Base-by-base conservation (phyloP, 2,113 vertebrate species). In the Rhineura floridana region DNA sequence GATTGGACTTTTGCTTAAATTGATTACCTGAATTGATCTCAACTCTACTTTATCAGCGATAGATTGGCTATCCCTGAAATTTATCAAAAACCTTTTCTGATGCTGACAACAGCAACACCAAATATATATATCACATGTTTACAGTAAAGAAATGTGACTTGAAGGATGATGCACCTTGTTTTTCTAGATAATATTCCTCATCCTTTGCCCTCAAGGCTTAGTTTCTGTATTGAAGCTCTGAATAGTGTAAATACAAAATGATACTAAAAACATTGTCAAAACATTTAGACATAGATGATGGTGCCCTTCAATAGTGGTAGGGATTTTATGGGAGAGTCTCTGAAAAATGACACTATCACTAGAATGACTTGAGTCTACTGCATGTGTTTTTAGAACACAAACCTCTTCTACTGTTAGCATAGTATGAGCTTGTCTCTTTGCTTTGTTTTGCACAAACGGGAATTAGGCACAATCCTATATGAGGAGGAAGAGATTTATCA, bases 141-240 rank as follows among this genome's bases (percentile, higher is more conserved):
- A 96, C 93, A 91, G 94, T 94, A 96, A 95, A 96, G 93, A 94
- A 96, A 94, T 0, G 10, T 94, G 93, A 96, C 90, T 91, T 87
- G 42, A 52, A 85, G 30, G 52, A 77, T 0, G 0, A 89, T n/a
- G 4, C n/a, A 84, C 65, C 63, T 92, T 94, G 91, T 93, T 95
- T 93, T 95, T 93, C 81, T 87, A 69, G 75, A 55, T 94, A 44
- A 65, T 88, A 83, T 30, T 50, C 70, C 75, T 83, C 73, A 69
- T 92, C 88, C 88, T 81, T 77, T 70, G 81, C 52, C 87, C 81
- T 77, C 46, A 89, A 69, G 87, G 70, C 48, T 86, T 94, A 81
- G 59, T 91, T 85, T 91, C 84, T 2, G 0, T 48, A 92, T 87
- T 2, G 0, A 88, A 85, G 84, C 1, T 5, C 25, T 36, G 42